A percentile compares a stretch with the other conserved stretches of the same genome.
Evolutionary conservation across 2,888 invertebrate species (phyloP).

Genomic region (Drosophila trichaetosa): DNA sequence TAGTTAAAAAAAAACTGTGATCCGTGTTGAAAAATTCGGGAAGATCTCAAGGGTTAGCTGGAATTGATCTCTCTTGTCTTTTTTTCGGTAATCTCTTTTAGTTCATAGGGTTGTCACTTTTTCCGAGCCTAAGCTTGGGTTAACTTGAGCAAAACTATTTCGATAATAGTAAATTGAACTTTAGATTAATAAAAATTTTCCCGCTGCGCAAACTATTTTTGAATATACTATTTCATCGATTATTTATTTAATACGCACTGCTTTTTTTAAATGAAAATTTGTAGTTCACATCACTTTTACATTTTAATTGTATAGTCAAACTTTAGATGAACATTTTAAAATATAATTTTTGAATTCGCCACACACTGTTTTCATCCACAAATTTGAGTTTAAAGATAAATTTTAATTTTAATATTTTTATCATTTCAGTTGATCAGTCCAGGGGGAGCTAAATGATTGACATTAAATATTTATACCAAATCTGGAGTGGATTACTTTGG

Average conservation of each 20-base stretch:
- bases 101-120: constrained; percentile 10
- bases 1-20: constrained; percentile 9
- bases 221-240: neutral
- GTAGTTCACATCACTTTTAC: neutral
- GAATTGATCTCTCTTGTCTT: neutral
- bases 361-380: neutral
- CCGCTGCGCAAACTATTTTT: neutral
- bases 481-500: neutral
- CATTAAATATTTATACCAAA: constrained; percentile 12
- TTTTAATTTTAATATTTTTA: neutral
- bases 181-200: too few relatives aligned
- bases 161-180: neutral
- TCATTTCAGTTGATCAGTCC: constrained; percentile 31
- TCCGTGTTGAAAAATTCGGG: neutral
- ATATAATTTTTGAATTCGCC: neutral
- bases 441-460: neutral
- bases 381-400: neutral
- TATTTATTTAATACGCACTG: neutral
- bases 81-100: constrained; percentile 6
- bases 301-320: neutral
- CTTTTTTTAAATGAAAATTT: neutral
- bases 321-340: neutral
- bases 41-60: neutral
- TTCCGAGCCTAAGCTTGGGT: neutral
- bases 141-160: neutral